Conservation (phyloP, 2,888 invertebrate genomes). For the Pandemis heparana region DNA sequence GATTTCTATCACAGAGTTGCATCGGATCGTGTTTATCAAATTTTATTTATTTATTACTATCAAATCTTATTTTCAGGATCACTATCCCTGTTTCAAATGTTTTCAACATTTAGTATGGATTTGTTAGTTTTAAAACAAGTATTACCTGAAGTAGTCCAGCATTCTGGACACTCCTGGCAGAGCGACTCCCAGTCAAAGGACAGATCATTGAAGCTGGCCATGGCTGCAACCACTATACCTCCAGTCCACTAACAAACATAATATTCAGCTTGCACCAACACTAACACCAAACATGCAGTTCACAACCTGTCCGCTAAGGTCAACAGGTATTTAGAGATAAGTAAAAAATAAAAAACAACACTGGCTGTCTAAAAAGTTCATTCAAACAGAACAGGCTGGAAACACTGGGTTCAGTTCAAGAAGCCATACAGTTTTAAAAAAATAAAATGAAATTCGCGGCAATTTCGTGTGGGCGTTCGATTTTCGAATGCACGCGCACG, state of each 20-base stretch:
- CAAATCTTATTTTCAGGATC: too few species aligned
- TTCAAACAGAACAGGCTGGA: constrained; percentile 3
- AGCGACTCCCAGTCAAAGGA: constrained; percentile 88
- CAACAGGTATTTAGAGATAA: constrained; percentile 30
- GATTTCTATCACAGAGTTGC: background rate
- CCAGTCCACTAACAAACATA: constrained; percentile 42
- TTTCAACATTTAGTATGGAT: background rate
- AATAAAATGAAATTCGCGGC: constrained; percentile 55
- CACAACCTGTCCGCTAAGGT: constrained; percentile 43
- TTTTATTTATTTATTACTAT: background rate
- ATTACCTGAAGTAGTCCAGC: constrained; percentile 88
- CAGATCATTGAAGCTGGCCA: constrained; percentile 89
- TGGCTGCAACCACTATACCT: constrained; percentile 55
- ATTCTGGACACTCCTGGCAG: constrained; percentile 86
- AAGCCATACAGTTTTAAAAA: constrained; percentile 16
- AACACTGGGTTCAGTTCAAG: constrained; percentile 13
- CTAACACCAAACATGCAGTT: constrained; percentile 51
- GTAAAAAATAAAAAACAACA: constrained; percentile 18
- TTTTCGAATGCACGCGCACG: constrained; percentile 67
- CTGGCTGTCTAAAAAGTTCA: constrained; percentile 21
- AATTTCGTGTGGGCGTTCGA: constrained; percentile 54
- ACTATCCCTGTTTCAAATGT: background rate
- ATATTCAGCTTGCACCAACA: constrained; percentile 39
- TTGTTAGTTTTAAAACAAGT: background rate
- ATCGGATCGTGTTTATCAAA: background rate